Base-by-base conservation (phyloP, 2,797 vertebrate species). In the Typhlichthys eigenmanni region DNA sequence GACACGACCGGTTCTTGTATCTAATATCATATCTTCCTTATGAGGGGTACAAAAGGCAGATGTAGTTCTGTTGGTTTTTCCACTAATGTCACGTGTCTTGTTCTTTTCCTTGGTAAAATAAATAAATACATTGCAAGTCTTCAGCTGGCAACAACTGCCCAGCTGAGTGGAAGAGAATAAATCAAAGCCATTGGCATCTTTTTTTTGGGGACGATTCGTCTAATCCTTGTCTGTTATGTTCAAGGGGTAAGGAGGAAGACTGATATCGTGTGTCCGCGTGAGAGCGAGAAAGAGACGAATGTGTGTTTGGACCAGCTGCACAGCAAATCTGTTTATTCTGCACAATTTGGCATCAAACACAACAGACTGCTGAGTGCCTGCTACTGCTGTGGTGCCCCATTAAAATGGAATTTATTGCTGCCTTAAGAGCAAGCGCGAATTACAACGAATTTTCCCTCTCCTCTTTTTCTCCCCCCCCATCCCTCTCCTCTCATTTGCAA, bases 291-390 rank as follows among this genome's bases (percentile, higher is more conserved):
- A 13, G 53, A 56, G 54, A 11, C 2, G 61, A 52, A 47, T 67
- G 58, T 45, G 50, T 47, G 55, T 54, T 29, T 66, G 47, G 76
- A 87, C 81, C 86, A 89, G 89, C 81, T 89, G 85, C 87, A 89
- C 82, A 82, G 83, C 83, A 90, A 90, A 90, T 91, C 87, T 91
- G 87, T 91, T 91, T 91, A 91, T 92, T 91, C 88, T 91, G 87
- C 89, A 88, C 87, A 91, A 89, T 92, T 92, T 92, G 88, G 88
- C 91, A 88, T 89, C 84, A 85, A 89, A 89, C 86, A 88, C 85
- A 89, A 89, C 88, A 91, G 87, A 85, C 83, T 88, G 88, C 85
- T 86, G 85, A 88, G 84, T 86, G 84, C 83, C 82, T 89, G 87
- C 83, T 82, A 73, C 82, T 88, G 85, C 82, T 75, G 80, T 84